Percentiles rank a stretch among this genome's conserved stretches.
phyloP scores from a whole-genome alignment of 2,797 vertebrate species.

The Myioborus melanocephalus region DNA sequence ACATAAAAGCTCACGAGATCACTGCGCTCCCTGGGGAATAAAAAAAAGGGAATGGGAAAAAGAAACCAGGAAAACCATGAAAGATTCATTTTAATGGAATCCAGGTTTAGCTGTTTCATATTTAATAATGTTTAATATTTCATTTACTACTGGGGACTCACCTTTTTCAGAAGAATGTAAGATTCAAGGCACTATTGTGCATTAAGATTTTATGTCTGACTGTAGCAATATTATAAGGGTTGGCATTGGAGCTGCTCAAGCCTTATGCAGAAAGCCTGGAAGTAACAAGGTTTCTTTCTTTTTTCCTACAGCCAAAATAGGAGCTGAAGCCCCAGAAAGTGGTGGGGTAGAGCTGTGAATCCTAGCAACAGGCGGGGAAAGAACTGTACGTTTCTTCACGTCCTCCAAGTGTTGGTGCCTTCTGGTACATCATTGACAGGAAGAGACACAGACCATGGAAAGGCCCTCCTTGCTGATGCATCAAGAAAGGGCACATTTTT shows the following conservation, averaged over 20 bases:
- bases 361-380: constrained; percentile 40
- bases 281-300: constrained; percentile 13
- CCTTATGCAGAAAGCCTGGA: constrained; percentile 6
- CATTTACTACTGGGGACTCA: constrained; percentile 71
- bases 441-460: not conserved
- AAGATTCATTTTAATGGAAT: constrained; percentile 72
- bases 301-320: constrained; percentile 29
- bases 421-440: constrained; percentile 18
- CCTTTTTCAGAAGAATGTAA: constrained; percentile 54
- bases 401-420: constrained; percentile 49
- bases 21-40: not conserved
- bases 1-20: constrained; percentile 35
- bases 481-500: not conserved
- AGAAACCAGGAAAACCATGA: constrained; percentile 35
- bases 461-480: not conserved
- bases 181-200: constrained; percentile 32
- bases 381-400: constrained; percentile 38
- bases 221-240: constrained; percentile 20
- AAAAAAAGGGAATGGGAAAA: not conserved
- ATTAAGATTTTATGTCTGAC: constrained; percentile 68
- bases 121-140: constrained; percentile 74
- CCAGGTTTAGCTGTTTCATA: constrained; percentile 70
- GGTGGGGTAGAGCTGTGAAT: constrained; percentile 41
- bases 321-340: not conserved
- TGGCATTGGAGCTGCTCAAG: not conserved